Evolutionary conservation across 1,140 invertebrate species (phyloP).

Genomic region (Halesus radiatus): DNA sequence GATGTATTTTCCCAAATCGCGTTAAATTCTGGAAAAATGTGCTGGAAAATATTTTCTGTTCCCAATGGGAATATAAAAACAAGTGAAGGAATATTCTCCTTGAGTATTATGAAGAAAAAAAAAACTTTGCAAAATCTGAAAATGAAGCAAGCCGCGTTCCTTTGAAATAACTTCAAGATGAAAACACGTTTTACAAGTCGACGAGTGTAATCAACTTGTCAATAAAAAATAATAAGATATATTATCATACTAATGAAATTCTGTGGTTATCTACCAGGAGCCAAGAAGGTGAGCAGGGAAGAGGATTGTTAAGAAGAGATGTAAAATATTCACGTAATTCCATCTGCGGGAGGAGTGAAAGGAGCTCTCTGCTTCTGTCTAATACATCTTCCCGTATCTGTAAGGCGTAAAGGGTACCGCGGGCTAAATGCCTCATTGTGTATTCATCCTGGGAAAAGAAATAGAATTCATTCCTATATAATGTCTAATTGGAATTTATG

Average conservation of each 20-base stretch:
- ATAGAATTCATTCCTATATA: slow-evolving; percentile 43
- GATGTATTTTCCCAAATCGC: too few relatives aligned
- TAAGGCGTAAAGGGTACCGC: neutral
- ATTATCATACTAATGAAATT: slow-evolving; percentile 38
- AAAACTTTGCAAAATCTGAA: neutral
- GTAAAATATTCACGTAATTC: slow-evolving; percentile 43
- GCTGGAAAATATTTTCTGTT: neutral
- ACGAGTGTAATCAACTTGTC: slow-evolving; percentile 27
- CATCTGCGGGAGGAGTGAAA: slow-evolving; percentile 29
- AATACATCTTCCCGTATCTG: slow-evolving; percentile 42
- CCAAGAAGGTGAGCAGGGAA: slow-evolving; percentile 15
- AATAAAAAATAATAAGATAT: slow-evolving; percentile 39
- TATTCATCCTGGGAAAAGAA: slow-evolving; percentile 47
- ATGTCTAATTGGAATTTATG: slow-evolving; percentile 47
- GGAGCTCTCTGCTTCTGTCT: slow-evolving; percentile 13
- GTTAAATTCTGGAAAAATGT: too few relatives aligned
- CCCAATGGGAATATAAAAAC: neutral
- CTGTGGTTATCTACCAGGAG: slow-evolving; percentile 9
- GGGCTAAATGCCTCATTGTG: slow-evolving; percentile 37
- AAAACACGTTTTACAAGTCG: slow-evolving; percentile 19
- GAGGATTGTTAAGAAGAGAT: neutral
- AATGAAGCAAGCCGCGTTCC: neutral
- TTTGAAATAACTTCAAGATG: slow-evolving; percentile 23
- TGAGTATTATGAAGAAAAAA: too few relatives aligned
- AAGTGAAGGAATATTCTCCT: neutral